Evolutionary conservation across 1,140 invertebrate genomes (phyloP).

Genomic region (Phymorhynchus buccinoides): DNA sequence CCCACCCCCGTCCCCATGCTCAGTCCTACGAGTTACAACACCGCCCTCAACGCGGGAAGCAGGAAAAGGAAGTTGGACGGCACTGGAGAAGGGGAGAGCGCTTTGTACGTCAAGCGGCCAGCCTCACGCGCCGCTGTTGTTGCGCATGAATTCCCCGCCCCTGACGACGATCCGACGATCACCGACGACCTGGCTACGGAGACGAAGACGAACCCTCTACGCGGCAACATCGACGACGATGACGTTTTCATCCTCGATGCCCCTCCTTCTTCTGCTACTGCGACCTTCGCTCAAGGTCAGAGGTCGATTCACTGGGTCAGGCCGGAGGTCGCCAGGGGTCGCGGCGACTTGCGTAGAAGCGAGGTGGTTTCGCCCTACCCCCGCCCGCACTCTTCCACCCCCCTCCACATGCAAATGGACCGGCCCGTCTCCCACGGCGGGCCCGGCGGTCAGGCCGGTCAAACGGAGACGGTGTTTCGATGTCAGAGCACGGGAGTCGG

Average conservation of each 20-base stretch:
- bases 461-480: background rate
- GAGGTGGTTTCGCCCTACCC: background rate
- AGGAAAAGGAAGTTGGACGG: slow-evolving; percentile 36
- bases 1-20: background rate
- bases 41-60: background rate
- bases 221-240: background rate
- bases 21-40: background rate
- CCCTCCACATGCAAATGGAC: slow-evolving; percentile 25
- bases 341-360: background rate
- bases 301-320: background rate
- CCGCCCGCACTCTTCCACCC: slow-evolving; percentile 8
- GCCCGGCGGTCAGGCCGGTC: background rate
- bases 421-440: background rate
- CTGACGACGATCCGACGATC: background rate
- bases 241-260: slow-evolving; percentile 33
- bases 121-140: slow-evolving; percentile 14
- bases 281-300: background rate
- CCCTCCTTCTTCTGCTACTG: background rate
- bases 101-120: slow-evolving; percentile 21
- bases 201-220: too few species aligned
- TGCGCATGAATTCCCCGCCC: background rate
- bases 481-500: slow-evolving; percentile 33
- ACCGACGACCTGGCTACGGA: background rate
- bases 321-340: background rate
- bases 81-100: background rate